Evolutionary conservation across 2,113 vertebrate species (phyloP), one percentile per base, ranked within the genome.

Genomic region (Syngnathoides biaculeatus): DNA sequence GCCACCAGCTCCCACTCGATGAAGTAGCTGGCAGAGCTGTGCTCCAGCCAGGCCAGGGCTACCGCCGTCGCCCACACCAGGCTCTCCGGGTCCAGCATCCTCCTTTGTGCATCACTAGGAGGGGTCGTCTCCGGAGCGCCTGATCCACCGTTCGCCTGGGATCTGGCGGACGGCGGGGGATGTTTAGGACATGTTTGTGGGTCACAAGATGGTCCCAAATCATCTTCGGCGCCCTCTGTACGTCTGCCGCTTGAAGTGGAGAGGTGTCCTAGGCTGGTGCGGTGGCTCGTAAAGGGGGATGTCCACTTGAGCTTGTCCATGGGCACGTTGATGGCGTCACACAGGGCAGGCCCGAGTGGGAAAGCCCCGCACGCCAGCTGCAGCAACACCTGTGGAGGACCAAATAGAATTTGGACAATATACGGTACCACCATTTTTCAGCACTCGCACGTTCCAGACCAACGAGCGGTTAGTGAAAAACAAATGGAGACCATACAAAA

Each of bases 291-390:
- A 6, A 99, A 98, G 0, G 96, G 97, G 0, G 97, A 98, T 0
- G 94, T 95, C 96, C 97, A 94, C 87, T 94, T 96, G 15, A 99
- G 91, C 81, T 98, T 98, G 83, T 97, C 94, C 93, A 97, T 93
- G 74, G 95, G 95, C 74, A 98, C 94, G 8, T 69, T 91, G 50
- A 92, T 79, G 39, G 94, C 92, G 0, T 93, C 69, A 0, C 93
- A 98, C 83, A 99, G 93, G 58, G 93, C 92, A 0, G 78, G 55
- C 65, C 93, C 94, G 68, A 99, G 78, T 40, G 92, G 82, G 42
- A 98, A 98, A 9, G 94, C 94, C 26, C 97, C 96, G 0, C 93
- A 92, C 6, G 96, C 96, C 85, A 95, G 85, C 92, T 99, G 97
- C 79, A 98, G 88, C 65, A 93, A 93, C 6, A 92, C 94, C 96